phyloP scores from a whole-genome alignment of 2,888 invertebrate genomes.

The Dasysyrphus albostriatus region DNA sequence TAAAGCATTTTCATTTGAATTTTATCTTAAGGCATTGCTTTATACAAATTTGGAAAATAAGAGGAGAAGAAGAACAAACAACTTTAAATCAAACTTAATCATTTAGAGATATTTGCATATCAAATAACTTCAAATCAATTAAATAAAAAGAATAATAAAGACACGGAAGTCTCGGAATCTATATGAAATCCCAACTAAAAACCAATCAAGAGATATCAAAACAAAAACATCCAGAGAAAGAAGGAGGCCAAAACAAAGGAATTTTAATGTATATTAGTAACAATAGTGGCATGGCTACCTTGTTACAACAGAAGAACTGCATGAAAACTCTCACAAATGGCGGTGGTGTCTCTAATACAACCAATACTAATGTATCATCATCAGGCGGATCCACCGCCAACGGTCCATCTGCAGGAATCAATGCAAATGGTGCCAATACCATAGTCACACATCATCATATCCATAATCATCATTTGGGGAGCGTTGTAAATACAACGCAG shows the following conservation, averaged over 20 bases:
- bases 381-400: conserved; percentile 60
- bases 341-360: conserved; percentile 72
- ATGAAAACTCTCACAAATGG: conserved; percentile 90
- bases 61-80: conserved; percentile 21
- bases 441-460: conserved; percentile 77
- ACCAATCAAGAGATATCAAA: conserved; percentile 36
- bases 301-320: conserved; percentile 93
- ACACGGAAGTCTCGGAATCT: conserved; percentile 46
- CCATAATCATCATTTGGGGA: conserved; percentile 72
- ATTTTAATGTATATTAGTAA: conserved; percentile 80
- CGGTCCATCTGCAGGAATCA: conserved; percentile 64
- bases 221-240: conserved; percentile 15
- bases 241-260: conserved; percentile 34
- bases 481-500: conserved; percentile 39
- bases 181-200: conserved; percentile 23
- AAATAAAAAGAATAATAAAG: neutral
- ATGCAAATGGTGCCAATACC: conserved; percentile 71
- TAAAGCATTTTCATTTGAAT: conserved; percentile 37
- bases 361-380: conserved; percentile 70
- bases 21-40: conserved; percentile 1
- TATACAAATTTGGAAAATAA: conserved; percentile 20
- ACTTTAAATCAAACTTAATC: conserved; percentile 35
- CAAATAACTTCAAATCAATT: conserved; percentile 48
- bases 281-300: conserved; percentile 88
- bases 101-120: conserved; percentile 68